Evolutionary conservation across 2,888 invertebrate species (phyloP).

Genomic region (Nomada goodeniana): DNA sequence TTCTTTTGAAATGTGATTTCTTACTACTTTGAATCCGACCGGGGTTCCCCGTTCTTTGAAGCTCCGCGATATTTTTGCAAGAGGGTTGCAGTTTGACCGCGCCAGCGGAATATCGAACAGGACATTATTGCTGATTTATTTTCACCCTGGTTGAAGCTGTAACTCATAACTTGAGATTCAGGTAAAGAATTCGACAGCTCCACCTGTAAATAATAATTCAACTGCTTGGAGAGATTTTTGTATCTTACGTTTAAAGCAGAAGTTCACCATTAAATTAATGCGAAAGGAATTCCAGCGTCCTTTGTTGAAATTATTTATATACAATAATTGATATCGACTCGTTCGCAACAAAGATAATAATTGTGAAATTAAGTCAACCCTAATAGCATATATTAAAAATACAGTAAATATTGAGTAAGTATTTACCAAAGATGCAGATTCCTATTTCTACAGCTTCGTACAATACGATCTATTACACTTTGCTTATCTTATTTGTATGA

Average conservation of each 20-base stretch:
- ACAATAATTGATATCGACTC: too few species aligned
- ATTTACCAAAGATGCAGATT: too few species aligned
- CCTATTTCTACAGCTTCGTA: neutral
- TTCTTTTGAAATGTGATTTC: constrained; percentile 76
- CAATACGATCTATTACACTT: neutral
- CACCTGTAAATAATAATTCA: too few species aligned
- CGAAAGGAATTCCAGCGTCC: neutral
- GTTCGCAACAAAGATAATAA: too few species aligned
- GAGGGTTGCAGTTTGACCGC: constrained; percentile 42
- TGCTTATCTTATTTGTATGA: too few species aligned
- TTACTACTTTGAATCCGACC: constrained; percentile 76
- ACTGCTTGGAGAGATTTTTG: too few species aligned
- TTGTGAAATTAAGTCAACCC: too few species aligned
- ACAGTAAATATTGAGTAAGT: too few species aligned
- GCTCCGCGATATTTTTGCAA: constrained; percentile 61
- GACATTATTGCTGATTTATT: constrained; percentile 58
- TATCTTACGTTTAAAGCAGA: neutral
- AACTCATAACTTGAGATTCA: neutral
- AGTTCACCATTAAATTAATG: neutral
- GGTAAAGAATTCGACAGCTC: neutral
- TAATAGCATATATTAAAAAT: too few species aligned
- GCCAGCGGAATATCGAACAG: constrained; percentile 62
- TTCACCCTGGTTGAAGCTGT: neutral
- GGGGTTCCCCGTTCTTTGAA: constrained; percentile 73
- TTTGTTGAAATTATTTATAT: too few species aligned